Evolutionary conservation across 1,140 invertebrate genomes (phyloP).

Genomic region (Bilobella aurantiaca): DNA sequence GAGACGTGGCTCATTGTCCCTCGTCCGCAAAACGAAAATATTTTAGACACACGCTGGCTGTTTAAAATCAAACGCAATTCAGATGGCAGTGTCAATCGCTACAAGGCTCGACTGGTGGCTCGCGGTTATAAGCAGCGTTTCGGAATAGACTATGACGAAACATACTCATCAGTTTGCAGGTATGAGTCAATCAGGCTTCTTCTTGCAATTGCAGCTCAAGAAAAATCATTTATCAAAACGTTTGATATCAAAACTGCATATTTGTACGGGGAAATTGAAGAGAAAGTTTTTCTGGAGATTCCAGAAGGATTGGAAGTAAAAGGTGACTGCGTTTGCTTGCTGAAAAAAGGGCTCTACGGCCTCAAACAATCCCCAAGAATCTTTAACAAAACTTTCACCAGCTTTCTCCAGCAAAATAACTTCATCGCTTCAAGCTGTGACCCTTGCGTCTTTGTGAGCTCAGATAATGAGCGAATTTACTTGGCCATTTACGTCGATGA

Average conservation of each 20-base stretch:
- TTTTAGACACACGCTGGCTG: slow-evolving; percentile 30
- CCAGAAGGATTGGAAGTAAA: slow-evolving; percentile 23
- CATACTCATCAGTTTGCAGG: slow-evolving; percentile 35
- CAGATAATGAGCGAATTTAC: background rate
- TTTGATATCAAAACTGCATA: slow-evolving; percentile 38
- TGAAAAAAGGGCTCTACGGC: slow-evolving; percentile 36
- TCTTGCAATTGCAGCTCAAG: slow-evolving; percentile 26
- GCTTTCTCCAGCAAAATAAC: background rate
- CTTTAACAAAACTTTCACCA: slow-evolving; percentile 20
- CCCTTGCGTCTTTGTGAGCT: background rate
- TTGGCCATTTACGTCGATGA: background rate
- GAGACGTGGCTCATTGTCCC: slow-evolving; percentile 37
- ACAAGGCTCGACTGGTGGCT: slow-evolving; percentile 39
- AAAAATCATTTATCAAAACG: slow-evolving; percentile 17
- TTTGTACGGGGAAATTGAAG: slow-evolving; percentile 32
- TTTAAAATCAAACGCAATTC: slow-evolving; percentile 20
- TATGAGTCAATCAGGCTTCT: slow-evolving; percentile 35
- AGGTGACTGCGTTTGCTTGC: slow-evolving; percentile 25
- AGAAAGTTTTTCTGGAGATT: slow-evolving; percentile 37
- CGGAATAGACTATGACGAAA: slow-evolving; percentile 37
- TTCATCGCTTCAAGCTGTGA: background rate
- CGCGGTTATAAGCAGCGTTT: slow-evolving; percentile 34
- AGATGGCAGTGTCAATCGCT: slow-evolving; percentile 3
- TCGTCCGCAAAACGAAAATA: slow-evolving; percentile 36
- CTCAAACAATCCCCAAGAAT: slow-evolving; percentile 31